phyloP scores from a whole-genome alignment of 2,888 invertebrate genomes.

The Acleris holmiana region DNA sequence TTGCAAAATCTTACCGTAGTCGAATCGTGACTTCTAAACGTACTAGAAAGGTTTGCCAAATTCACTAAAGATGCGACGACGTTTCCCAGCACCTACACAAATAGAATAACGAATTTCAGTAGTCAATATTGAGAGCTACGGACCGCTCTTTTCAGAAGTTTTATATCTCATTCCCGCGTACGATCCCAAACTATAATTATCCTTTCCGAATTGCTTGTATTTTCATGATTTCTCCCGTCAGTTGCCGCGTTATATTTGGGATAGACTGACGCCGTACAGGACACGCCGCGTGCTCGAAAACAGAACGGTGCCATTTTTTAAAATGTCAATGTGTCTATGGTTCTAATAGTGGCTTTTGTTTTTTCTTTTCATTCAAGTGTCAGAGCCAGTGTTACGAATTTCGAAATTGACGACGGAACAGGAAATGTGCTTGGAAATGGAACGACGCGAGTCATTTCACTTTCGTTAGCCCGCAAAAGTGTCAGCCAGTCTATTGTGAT shows the following conservation, averaged over 20 bases:
- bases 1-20: constrained; percentile 11
- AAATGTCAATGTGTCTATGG: constrained; percentile 23
- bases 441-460: constrained; percentile 53
- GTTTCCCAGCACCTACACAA: constrained; percentile 12
- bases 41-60: constrained; percentile 29
- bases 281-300: constrained; percentile 62
- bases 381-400: constrained; percentile 45
- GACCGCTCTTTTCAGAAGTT: constrained; percentile 24
- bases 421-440: constrained; percentile 58
- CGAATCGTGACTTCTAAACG: constrained; percentile 21
- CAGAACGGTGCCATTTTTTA: constrained; percentile 53
- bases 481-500: constrained; percentile 47
- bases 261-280: constrained; percentile 67
- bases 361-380: constrained; percentile 27
- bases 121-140: constrained; percentile 19
- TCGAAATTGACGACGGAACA: constrained; percentile 53
- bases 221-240: constrained; percentile 64
- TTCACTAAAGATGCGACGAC: constrained; percentile 29
- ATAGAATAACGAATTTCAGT: constrained; percentile 27
- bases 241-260: constrained; percentile 65
- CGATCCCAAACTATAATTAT: constrained; percentile 61
- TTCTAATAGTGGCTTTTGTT: constrained; percentile 10
- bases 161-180: constrained; percentile 41
- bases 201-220: constrained; percentile 69
- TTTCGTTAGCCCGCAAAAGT: constrained; percentile 58